phyloP scores from a whole-genome alignment of 2,888 invertebrate genomes.

The Sesia bembeciformis region DNA sequence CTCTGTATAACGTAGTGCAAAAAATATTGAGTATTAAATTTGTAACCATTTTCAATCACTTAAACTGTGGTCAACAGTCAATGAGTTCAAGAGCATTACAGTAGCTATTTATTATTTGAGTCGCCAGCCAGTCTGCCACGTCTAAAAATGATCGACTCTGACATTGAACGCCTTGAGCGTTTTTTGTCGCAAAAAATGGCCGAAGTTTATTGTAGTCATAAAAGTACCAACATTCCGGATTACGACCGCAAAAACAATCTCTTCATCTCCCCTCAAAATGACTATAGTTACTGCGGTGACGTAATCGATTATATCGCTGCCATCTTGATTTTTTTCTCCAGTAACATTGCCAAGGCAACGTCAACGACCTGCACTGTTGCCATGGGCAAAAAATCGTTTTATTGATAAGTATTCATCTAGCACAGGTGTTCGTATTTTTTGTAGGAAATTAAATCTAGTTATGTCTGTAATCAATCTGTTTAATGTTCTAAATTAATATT shows the following conservation, averaged over 20 bases:
- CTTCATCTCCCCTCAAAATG: conserved; percentile 11
- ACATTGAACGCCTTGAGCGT: no score
- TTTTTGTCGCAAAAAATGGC: no score
- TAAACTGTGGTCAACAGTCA: no score
- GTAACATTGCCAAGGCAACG: conserved; percentile 42
- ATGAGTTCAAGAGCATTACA: no score
- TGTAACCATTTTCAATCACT: no score
- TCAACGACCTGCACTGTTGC: conserved; percentile 41
- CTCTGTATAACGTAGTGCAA: no score
- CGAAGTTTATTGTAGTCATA: no score
- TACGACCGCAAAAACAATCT: conserved; percentile 5
- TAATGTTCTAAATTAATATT: background rate
- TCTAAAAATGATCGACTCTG: no score
- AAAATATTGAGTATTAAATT: no score
- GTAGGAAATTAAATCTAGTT: conserved; percentile 12
- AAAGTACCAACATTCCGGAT: no score
- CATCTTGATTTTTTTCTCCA: conserved; percentile 35
- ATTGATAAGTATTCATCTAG: conserved; percentile 22
- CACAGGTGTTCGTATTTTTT: conserved; percentile 27
- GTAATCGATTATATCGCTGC: conserved; percentile 37
- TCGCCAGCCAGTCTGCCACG: no score
- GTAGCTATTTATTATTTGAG: no score
- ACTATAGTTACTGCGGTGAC: conserved; percentile 18
- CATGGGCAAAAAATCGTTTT: conserved; percentile 24
- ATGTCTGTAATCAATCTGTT: conserved; percentile 22